Conservation (phyloP, 2,113 vertebrate genomes). For the Oriolus oriolus region DNA sequence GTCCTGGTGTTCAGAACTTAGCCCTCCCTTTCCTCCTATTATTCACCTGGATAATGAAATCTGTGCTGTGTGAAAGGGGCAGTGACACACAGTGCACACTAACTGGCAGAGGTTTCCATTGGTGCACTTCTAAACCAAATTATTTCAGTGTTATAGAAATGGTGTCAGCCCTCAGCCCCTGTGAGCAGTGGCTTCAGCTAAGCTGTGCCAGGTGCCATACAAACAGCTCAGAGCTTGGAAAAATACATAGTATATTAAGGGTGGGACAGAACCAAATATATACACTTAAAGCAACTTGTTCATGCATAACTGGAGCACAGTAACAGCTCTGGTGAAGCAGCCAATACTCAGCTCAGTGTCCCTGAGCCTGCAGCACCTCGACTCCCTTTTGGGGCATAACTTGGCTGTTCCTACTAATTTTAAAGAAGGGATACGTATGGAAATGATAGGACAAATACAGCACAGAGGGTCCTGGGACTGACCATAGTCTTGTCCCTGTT, state of each 20-base stretch:
- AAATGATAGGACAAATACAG: not conserved
- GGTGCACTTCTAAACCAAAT: not conserved
- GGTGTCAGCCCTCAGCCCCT: not conserved
- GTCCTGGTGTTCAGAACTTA: not conserved
- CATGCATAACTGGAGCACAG: not conserved
- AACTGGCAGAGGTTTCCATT: not conserved
- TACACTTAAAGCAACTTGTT: not conserved
- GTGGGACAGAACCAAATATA: not conserved
- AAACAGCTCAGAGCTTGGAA: not conserved
- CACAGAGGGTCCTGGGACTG: not conserved
- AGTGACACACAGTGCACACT: not conserved
- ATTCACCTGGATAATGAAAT: conserved; percentile 40
- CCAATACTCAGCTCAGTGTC: not conserved
- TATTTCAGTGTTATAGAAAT: not conserved
- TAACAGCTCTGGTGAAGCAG: not conserved
- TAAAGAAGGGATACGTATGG: not conserved
- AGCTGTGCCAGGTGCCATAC: not conserved
- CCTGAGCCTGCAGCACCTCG: not conserved
- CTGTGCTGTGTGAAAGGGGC: not conserved
- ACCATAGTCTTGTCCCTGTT: not conserved
- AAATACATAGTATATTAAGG: not conserved
- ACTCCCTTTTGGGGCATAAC: not conserved
- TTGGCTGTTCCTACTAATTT: not conserved
- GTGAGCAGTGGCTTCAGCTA: not conserved
- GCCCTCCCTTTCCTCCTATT: conserved; percentile 58